phyloP scores from a whole-genome alignment of 2,797 vertebrate genomes.

The Ispidina picta region DNA sequence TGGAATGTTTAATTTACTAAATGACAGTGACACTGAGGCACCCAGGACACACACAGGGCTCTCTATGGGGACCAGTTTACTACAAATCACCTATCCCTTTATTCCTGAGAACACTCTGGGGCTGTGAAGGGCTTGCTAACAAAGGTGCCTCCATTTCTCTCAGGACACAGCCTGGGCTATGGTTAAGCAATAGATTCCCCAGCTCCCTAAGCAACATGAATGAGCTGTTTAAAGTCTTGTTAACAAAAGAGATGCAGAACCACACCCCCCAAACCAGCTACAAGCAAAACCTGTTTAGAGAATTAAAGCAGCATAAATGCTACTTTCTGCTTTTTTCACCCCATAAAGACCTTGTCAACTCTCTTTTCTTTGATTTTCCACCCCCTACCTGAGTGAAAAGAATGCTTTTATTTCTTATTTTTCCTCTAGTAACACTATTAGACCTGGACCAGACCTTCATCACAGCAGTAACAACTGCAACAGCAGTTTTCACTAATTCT shows the following conservation, averaged over 20 bases:
- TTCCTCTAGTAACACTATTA: background rate
- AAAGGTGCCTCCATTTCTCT: background rate
- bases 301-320: background rate
- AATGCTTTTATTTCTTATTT: background rate
- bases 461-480: background rate
- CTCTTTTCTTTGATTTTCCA: background rate
- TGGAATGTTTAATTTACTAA: background rate
- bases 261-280: slow-evolving; percentile 31
- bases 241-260: slow-evolving; percentile 1
- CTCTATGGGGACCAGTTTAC: background rate
- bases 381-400: background rate
- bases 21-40: background rate
- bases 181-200: background rate
- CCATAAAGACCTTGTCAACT: background rate
- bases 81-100: background rate
- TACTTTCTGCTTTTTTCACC: background rate
- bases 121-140: background rate
- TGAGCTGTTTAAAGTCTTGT: slow-evolving; percentile 10
- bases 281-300: slow-evolving; percentile 55
- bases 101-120: background rate
- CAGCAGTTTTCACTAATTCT: background rate
- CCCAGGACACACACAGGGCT: background rate
- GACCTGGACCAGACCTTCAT: background rate
- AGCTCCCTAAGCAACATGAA: background rate
- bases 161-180: background rate